Evolutionary conservation across 2,797 vertebrate species (phyloP), one percentile per base, ranked within the genome.

Genomic region (Sebastes trivittatus): DNA sequence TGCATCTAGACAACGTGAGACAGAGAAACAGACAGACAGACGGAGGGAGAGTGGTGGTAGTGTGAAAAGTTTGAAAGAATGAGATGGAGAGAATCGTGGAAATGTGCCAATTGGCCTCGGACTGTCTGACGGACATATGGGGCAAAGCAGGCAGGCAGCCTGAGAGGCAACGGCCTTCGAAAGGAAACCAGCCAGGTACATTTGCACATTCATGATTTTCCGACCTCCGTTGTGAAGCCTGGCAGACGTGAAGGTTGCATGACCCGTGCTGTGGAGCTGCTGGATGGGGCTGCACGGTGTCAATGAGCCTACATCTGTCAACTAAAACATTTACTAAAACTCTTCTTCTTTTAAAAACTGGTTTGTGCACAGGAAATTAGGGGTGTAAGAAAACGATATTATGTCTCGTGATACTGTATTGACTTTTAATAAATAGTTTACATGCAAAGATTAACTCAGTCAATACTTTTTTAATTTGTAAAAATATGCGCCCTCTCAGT

Each of bases 1-100:
- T 2, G 97, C 97, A 73, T 96, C 97, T 98, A 4, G 49, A 83
- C 2, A 61, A 14, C 1, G 6, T 16, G 65, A 71, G 74, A 77
- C 23, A 77, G 8, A 65, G 30, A 75, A 2, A 42, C 38, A 42
- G 38, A 42, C 14, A 36, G 22, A 69, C n/a, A 74, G 38, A 79
- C 22, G 49, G 11, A 38, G 1, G 1, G 7, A 58, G 25, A 81
- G 29, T 0, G n/a, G 36, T 5, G 30, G 42, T 3, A 56, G 46
- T 23, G 13, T 58, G 25, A 75, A 59, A 77, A 56, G 27, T 83
- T 49, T 38, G 6, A 84, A 14, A 72, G 6, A 68, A 23, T 38
- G 18, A 74, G 55, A 73, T 3, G 11, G 73, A 58, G 11, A 73
- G 70, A 64, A 65, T 4, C 1, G 38, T 66, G 46, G 78, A 80